Conservation (phyloP, 2,797 vertebrate genomes). For the Coccyzus lansbergi region DNA sequence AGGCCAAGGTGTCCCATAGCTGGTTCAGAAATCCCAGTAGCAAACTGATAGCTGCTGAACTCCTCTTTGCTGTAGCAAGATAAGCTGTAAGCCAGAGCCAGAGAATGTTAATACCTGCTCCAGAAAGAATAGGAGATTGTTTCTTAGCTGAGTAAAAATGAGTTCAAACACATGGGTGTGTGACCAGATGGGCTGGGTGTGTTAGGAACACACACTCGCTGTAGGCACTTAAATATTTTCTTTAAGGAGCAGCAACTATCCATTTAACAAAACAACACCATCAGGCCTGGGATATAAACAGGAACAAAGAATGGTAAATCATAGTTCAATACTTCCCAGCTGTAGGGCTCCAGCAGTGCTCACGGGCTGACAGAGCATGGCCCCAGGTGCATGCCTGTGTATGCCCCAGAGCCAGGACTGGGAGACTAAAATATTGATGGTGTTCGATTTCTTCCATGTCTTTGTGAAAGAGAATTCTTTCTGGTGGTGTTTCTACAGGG, state of each 20-base stretch:
- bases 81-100: background rate
- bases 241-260: background rate
- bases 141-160: background rate
- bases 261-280: background rate
- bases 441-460: background rate
- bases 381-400: background rate
- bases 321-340: background rate
- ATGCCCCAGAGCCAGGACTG: background rate
- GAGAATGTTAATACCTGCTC: constrained; percentile 28
- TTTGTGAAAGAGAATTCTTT: background rate
- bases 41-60: background rate
- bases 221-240: constrained; percentile 39
- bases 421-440: background rate
- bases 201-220: background rate
- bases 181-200: constrained; percentile 17
- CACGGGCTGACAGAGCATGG: fast-evolving
- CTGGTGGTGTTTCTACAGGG: background rate
- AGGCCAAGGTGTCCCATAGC: background rate
- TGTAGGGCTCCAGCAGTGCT: background rate
- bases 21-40: constrained; percentile 12
- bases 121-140: constrained; percentile 28
- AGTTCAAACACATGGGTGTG: background rate
- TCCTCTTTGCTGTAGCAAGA: background rate
- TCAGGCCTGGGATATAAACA: background rate
- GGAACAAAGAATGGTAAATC: background rate